Percentiles rank a stretch among this genome's conserved stretches.
These are phyloP conservation scores for Carettochelys insculpta DNA, from an alignment of 2,113 vertebrate genomes.

Conservation along the genomic window DNA sequence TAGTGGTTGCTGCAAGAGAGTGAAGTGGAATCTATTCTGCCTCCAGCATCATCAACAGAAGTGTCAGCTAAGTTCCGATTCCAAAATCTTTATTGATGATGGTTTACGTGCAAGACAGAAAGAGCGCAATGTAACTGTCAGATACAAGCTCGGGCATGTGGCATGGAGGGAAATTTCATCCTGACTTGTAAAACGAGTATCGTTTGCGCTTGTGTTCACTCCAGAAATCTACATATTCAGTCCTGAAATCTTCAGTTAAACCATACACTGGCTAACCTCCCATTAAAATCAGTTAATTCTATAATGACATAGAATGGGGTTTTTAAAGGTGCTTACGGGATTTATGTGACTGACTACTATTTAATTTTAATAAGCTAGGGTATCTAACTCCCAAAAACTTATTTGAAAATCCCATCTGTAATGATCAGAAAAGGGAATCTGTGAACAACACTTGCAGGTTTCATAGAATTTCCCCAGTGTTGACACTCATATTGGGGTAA, in stretches of 20 bases:
- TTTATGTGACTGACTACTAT: neutral
- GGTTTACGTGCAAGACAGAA: constrained; percentile 40
- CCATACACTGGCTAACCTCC: neutral
- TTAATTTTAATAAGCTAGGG: neutral
- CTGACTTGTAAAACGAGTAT: constrained; percentile 3
- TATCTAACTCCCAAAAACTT: neutral
- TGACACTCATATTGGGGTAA: neutral
- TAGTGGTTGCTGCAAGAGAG: neutral
- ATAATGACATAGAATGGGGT: neutral
- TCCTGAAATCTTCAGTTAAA: neutral
- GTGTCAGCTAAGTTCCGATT: constrained; percentile 5
- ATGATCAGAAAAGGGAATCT: neutral
- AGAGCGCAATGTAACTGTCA: constrained; percentile 39
- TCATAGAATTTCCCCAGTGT: neutral
- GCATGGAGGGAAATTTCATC: constrained; percentile 42
- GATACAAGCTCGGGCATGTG: constrained; percentile 70
- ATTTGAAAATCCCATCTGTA: neutral
- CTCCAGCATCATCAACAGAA: neutral
- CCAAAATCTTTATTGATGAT: constrained; percentile 32
- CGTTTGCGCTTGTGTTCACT: too few relatives aligned
- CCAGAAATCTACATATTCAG: neutral
- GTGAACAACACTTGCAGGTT: neutral
- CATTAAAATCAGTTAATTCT: neutral
- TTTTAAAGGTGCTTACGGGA: neutral
- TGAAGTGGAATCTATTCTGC: neutral